phyloP scores from a whole-genome alignment of 2,888 invertebrate species.

The Luffia ferchaultella region DNA sequence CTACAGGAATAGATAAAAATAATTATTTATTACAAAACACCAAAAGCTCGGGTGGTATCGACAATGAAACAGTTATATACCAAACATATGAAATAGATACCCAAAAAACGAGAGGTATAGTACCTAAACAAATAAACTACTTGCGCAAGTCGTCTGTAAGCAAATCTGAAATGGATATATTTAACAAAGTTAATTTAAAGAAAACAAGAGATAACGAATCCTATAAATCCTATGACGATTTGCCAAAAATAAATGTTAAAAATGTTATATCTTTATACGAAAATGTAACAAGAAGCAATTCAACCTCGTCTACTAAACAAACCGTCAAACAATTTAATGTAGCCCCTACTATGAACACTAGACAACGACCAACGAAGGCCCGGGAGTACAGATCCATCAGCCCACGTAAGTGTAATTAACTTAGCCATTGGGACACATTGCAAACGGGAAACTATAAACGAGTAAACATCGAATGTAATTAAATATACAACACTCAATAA shows the following conservation, averaged over 20 bases:
- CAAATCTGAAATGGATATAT: slow-evolving; percentile 59
- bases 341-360: neutral
- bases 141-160: slow-evolving; percentile 44
- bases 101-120: neutral
- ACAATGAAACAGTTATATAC: neutral
- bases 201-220: slow-evolving; percentile 35
- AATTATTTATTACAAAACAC: neutral
- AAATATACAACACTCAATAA: no score
- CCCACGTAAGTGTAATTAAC: slow-evolving; percentile 28
- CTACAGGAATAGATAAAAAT: neutral
- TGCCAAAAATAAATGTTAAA: slow-evolving; percentile 51
- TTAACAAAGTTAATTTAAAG: slow-evolving; percentile 32
- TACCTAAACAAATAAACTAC: neutral
- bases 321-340: slow-evolving; percentile 11
- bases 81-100: neutral
- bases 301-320: slow-evolving; percentile 25
- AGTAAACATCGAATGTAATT: no score
- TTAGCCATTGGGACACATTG: neutral
- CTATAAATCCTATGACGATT: slow-evolving; percentile 50
- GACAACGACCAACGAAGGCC: neutral
- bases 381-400: neutral
- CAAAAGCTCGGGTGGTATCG: neutral
- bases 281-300: slow-evolving; percentile 37
- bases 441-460: no score
- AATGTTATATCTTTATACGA: slow-evolving; percentile 51